Conservation (phyloP, 2,797 vertebrate genomes). For the Xyrichtys novacula region DNA sequence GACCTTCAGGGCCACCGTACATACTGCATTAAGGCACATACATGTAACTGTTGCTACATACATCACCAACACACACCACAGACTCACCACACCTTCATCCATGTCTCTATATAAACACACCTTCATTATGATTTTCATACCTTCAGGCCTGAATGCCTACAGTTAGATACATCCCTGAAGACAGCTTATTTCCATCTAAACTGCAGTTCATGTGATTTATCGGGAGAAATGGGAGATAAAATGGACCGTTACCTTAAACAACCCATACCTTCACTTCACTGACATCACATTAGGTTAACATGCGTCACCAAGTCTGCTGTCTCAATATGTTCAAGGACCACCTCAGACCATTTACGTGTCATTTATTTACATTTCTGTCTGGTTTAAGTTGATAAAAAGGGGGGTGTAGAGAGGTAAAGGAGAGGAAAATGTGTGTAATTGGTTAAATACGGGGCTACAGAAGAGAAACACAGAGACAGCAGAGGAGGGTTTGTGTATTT, state of each 20-base stretch:
- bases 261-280: constrained; percentile 34
- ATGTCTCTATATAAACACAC: background rate
- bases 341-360: background rate
- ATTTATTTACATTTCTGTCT: no score
- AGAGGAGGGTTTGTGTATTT: background rate
- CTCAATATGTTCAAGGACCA: constrained; percentile 2
- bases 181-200: constrained; percentile 4
- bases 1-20: no score
- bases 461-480: background rate
- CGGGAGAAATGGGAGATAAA: background rate
- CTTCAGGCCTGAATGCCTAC: background rate
- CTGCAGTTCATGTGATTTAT: background rate
- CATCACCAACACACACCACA: background rate
- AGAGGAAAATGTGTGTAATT: background rate
- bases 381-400: background rate
- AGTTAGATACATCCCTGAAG: background rate
- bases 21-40: background rate
- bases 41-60: constrained; percentile 19
- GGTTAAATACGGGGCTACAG: background rate
- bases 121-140: background rate
- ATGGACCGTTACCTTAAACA: background rate
- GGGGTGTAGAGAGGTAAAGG: background rate
- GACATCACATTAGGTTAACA: constrained; percentile 38
- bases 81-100: constrained; percentile 8
- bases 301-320: constrained; percentile 55